A percentile compares a stretch with the other conserved stretches of the same genome.
Evolutionary conservation across 1,140 invertebrate genomes (phyloP).

Genomic region (Bombus haemorrhoidalis): DNA sequence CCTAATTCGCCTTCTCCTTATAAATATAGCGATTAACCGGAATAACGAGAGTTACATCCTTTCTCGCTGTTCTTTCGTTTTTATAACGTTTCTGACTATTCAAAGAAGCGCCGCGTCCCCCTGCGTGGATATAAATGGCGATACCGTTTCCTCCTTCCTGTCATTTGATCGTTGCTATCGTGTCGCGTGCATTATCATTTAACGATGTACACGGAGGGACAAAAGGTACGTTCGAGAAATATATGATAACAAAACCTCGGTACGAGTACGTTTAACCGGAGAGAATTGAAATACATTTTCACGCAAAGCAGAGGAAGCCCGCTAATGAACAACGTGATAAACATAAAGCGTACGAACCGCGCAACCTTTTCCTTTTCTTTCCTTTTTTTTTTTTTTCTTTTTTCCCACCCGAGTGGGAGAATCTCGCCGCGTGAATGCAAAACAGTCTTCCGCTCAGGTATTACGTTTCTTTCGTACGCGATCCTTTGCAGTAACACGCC

Average conservation of each 20-base stretch:
- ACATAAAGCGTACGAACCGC: constrained; percentile 45
- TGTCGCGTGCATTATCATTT: too few relatives aligned
- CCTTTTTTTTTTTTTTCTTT: neutral
- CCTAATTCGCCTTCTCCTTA: neutral
- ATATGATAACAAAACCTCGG: constrained; percentile 33
- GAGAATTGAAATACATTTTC: neutral
- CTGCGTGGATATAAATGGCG: too few relatives aligned
- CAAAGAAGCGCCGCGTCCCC: too few relatives aligned
- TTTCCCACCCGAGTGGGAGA: neutral
- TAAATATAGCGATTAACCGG: too few relatives aligned
- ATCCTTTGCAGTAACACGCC: constrained; percentile 17
- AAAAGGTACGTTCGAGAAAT: neutral
- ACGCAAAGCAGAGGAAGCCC: constrained; percentile 42
- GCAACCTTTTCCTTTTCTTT: neutral
- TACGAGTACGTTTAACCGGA: neutral
- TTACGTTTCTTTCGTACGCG: neutral
- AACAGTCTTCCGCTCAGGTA: neutral
- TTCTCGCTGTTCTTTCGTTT: too few relatives aligned
- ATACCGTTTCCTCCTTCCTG: too few relatives aligned
- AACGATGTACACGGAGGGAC: too few relatives aligned
- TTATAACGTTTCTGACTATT: too few relatives aligned
- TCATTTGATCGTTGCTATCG: too few relatives aligned
- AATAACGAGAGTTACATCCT: too few relatives aligned
- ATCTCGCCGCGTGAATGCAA: constrained; percentile 19
- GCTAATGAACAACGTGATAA: constrained; percentile 60